Evolutionary conservation across 2,888 invertebrate species (phyloP), one percentile per base, ranked within the genome.

Genomic region (Nysson spinosus): DNA sequence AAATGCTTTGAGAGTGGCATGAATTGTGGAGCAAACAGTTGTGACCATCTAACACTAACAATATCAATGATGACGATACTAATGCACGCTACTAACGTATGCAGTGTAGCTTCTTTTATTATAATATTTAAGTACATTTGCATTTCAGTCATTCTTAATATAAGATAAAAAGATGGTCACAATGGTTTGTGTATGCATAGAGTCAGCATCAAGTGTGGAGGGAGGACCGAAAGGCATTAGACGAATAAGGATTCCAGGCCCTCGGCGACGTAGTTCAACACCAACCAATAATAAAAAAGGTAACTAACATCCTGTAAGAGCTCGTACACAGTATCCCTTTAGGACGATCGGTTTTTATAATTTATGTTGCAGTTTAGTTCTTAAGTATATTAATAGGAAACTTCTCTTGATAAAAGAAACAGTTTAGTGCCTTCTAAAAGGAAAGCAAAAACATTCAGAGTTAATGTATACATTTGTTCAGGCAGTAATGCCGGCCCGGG

Each of bases 121-220:
- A 24, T 46, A 39, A 62, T 39, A 32, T 9, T 34, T 52, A 47
- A 56, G 34, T 19, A 3, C 32, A 37, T 60, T 62, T 34, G 37
- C 63, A 17, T 51, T 30, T 55, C 39, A 43, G 37, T 39, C 32
- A 37, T 51, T 35, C 9, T 22, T 49, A 22, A 44, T 39, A 12
- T 51, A 17, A 9, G 20, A 52, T 39, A 65, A 72, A 69, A 61
- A 77, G 85, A 85, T 86, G 86, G 87, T 87, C 87, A 87, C 87
- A 85, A 84, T 82, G 76, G 83, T 85, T 84, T 83, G 79, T 85
- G 63, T 83, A 82, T 83, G 84, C 84, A 85, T 89, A 90, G 90
- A 90, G 69, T 90, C 90, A 77, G 88, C 90, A 81, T 90, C 90
- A 84, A 90, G 91, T 83, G 89, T 90, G 88, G 91, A 90, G 88